Conservation (phyloP, 2,888 invertebrate species). For the Diaperis boleti region DNA sequence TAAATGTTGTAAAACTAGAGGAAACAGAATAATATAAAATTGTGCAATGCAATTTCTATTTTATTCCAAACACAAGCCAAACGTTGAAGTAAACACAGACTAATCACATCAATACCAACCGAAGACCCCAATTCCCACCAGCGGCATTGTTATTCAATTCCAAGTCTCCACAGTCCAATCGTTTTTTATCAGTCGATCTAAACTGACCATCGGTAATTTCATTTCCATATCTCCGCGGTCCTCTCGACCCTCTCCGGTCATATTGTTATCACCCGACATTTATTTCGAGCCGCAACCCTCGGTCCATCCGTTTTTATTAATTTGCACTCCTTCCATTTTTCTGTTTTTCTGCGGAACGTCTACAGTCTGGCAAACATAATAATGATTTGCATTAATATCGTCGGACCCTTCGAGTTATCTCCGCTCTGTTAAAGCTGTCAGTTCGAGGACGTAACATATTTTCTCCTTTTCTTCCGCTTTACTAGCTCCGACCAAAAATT, state of each 20-base stretch:
- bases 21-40: too few relatives aligned
- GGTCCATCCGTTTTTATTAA: conserved; percentile 33
- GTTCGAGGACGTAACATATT: conserved; percentile 62
- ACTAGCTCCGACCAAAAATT: conserved; percentile 58
- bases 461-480: conserved; percentile 62
- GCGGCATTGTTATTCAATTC: conserved; percentile 19
- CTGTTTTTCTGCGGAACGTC: conserved; percentile 11
- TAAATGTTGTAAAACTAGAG: too few relatives aligned
- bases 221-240: conserved; percentile 53
- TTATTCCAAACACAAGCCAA: too few relatives aligned
- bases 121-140: background rate
- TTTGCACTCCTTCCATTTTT: conserved; percentile 29
- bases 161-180: conserved; percentile 52
- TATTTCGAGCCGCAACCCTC: conserved; percentile 16
- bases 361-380: conserved; percentile 33
- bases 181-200: conserved; percentile 55
- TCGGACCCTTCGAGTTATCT: conserved; percentile 43
- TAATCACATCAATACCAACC: too few relatives aligned
- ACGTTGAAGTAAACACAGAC: too few relatives aligned
- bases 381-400: conserved; percentile 52
- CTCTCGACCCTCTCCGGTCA: conserved; percentile 27
- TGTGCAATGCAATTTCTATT: too few relatives aligned
- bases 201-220: conserved; percentile 53
- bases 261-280: conserved; percentile 25
- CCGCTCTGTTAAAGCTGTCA: conserved; percentile 55